These are phyloP conservation scores for Spodoptera litura DNA, from an alignment of 1,140 invertebrate genomes.

Conservation along the genomic window DNA sequence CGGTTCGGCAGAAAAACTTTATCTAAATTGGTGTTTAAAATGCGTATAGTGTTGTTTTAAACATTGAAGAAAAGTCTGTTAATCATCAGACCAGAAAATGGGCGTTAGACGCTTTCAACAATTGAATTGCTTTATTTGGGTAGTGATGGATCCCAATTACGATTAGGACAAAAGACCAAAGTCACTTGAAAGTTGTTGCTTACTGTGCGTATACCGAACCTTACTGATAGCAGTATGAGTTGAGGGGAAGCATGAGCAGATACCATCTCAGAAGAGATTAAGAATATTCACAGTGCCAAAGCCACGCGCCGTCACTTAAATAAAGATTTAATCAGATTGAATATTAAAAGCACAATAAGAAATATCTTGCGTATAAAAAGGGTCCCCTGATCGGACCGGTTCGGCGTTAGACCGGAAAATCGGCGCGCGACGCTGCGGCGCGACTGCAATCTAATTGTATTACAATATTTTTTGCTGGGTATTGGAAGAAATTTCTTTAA, in stretches of 20 bases:
- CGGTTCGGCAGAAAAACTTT: no score
- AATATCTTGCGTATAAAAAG: conserved; percentile 17
- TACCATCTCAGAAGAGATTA: neutral
- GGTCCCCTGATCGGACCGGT: conserved; percentile 45
- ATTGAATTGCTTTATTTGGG: neutral
- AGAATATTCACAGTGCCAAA: neutral
- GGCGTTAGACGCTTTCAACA: neutral
- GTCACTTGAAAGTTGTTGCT: no score
- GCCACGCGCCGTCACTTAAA: neutral
- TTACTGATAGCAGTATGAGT: no score
- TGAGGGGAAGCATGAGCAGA: neutral
- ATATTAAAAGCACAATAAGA: conserved; percentile 23
- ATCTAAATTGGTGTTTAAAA: no score
- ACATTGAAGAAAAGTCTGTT: neutral
- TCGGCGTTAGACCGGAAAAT: conserved; percentile 61
- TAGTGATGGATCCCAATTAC: neutral
- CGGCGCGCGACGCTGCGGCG: conserved; percentile 51
- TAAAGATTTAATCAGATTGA: conserved; percentile 18
- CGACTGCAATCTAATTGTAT: conserved; percentile 42
- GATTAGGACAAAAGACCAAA: no score
- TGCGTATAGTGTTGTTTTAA: neutral
- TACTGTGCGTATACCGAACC: no score
- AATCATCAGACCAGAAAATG: conserved; percentile 25
- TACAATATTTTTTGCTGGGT: conserved; percentile 2
- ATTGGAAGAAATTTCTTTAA: neutral